Base-by-base conservation (phyloP, 2,888 invertebrate genomes). In the Eristalis pertinax region DNA sequence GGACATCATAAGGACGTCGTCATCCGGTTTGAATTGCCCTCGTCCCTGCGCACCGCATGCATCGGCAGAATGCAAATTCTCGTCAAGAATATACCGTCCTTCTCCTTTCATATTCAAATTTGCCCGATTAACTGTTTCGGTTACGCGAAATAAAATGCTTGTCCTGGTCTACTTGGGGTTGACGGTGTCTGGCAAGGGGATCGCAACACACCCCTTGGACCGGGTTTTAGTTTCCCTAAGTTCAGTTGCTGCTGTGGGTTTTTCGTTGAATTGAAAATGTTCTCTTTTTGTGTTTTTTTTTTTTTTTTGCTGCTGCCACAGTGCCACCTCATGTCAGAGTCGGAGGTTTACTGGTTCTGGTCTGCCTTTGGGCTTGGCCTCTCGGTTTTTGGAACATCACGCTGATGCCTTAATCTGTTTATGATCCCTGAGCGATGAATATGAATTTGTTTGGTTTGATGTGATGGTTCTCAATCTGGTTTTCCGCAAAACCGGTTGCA, bases 121-220 rank as follows among this genome's bases (percentile, higher is more conserved):
- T 84, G 22, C 8, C 35, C 88, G 88, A 88, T 88, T 88, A 88
- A 88, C 88, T 81, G 88, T 88, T 78, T 88, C 88, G 88, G 88
- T 88, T 88, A 84, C 88, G 73, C 63, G 76, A 75, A 78, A 76
- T 65, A 32, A 50, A 50, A 50, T 50, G 50, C 50, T 50, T 50
- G 50, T 50, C 50, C n/a, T 50, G 50, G 50, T 50, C 19, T 8
- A 19, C 19, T 50, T 19, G 50, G 50, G 50, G 50, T 38, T 13
- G 38, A 38, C 13, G 50, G 8, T 50, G 19, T 19, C 50, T 50
- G 50, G n/a, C 19, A 50, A 50, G 50, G 50, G 50, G 50, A 19
- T 19, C 43, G 50, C n/a, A 15, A n/a, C 50, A 50, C n/a, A 50
- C 50, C 50, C 50, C 50, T 50, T 50, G 19, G 50, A 50, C 50